Evolutionary conservation across 2,797 vertebrate species (phyloP).

Genomic region (Cynopterus sphinx): DNA sequence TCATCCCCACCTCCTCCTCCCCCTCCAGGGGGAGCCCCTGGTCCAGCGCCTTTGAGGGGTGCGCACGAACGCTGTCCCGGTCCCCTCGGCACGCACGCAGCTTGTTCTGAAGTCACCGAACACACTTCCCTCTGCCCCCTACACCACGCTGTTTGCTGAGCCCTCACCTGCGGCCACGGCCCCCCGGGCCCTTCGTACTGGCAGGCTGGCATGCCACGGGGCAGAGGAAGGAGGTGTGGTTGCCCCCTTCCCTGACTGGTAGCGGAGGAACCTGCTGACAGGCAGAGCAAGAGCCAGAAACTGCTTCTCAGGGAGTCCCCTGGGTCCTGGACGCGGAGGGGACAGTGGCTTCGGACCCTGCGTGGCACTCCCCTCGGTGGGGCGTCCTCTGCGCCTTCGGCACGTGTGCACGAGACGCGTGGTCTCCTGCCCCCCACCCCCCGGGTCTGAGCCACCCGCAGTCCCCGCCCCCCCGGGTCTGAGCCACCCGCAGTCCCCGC

Average conservation of each 20-base stretch:
- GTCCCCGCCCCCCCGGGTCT: no score
- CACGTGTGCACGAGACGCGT: fast-evolving
- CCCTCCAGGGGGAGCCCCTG: not conserved
- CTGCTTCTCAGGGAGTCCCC: not conserved
- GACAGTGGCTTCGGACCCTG: no score
- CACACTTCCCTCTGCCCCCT: not conserved
- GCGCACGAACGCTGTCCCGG: no score
- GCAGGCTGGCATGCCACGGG: not conserved
- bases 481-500: no score
- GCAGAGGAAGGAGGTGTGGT: not conserved
- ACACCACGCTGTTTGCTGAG: no score
- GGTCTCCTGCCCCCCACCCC: no score
- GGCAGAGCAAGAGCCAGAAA: not conserved
- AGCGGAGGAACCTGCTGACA: not conserved
- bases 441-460: no score
- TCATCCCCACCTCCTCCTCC: not conserved
- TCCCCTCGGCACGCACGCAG: not conserved
- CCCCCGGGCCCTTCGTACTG: not conserved
- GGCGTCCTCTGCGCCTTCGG: fast-evolving
- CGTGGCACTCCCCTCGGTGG: fast-evolving
- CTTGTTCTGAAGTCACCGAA: not conserved
- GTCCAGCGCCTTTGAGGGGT: no score
- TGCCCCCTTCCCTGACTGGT: not conserved
- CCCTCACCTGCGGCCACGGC: not conserved
- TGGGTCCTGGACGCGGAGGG: no score